Evolutionary conservation across 92 coral and sea anemone species (phyloP).

Genomic region (Ricordea florida): DNA sequence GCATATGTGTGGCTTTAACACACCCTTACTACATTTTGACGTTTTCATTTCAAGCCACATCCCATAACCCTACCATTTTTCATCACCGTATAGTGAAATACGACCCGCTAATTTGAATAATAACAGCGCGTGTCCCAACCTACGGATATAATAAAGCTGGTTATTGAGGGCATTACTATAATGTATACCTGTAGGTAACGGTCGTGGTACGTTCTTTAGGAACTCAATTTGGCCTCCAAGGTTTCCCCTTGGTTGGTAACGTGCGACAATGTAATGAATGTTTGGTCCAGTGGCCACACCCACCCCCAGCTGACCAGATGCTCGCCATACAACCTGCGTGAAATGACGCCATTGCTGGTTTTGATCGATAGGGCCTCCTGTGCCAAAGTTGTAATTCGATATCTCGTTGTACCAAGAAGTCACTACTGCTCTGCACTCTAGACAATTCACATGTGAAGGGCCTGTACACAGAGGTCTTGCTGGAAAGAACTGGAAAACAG

Average conservation of each 20-base stretch:
- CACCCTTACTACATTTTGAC: too few species aligned
- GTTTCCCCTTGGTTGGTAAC: conserved; percentile 51
- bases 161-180: not conserved
- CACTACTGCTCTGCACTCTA: conserved; percentile 27
- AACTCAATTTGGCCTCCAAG: not conserved
- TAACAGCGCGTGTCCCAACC: not conserved
- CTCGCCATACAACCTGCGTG: conserved; percentile 54
- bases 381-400: conserved; percentile 32
- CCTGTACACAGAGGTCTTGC: conserved; percentile 13
- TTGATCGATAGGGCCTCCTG: not conserved
- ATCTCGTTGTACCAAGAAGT: conserved; percentile 35
- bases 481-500: not conserved
- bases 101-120: too few species aligned
- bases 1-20: too few species aligned
- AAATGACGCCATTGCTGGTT: conserved; percentile 33
- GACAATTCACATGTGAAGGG: not conserved
- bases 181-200: conserved; percentile 9
- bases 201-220: not conserved
- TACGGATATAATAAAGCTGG: not conserved
- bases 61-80: too few species aligned
- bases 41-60: too few species aligned
- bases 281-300: conserved; percentile 24
- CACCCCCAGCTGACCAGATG: conserved; percentile 16
- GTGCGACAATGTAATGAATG: conserved; percentile 43
- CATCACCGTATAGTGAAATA: too few species aligned